These are phyloP conservation scores for Pachypeltis micranthus DNA, from an alignment of 1,140 invertebrate genomes.

Conservation along the genomic window DNA sequence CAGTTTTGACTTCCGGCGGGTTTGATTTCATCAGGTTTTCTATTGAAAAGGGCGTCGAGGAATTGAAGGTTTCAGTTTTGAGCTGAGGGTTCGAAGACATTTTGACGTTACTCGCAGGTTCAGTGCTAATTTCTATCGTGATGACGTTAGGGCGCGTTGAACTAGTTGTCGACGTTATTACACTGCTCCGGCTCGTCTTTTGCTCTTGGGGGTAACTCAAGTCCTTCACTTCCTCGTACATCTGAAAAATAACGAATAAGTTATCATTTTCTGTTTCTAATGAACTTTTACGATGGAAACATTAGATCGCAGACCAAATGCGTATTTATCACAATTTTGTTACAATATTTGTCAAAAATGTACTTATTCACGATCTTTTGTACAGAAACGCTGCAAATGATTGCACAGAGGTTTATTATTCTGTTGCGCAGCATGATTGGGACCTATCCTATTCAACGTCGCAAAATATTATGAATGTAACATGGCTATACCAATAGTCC, in stretches of 20 bases:
- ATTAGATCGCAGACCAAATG: too few relatives aligned
- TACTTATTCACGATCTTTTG: too few relatives aligned
- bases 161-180: background rate
- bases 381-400: too few relatives aligned
- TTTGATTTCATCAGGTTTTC: constrained; percentile 21
- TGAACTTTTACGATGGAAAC: too few relatives aligned
- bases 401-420: too few relatives aligned
- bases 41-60: constrained; percentile 17
- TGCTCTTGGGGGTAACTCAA: background rate
- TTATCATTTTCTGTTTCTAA: too few relatives aligned
- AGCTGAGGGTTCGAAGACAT: background rate
- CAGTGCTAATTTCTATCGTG: constrained; percentile 21
- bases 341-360: too few relatives aligned
- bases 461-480: too few relatives aligned
- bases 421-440: too few relatives aligned
- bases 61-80: background rate
- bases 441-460: too few relatives aligned
- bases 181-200: background rate
- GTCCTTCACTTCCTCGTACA: constrained; percentile 9
- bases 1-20: background rate
- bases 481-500: too few relatives aligned
- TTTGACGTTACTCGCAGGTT: constrained; percentile 11
- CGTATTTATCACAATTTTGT: too few relatives aligned
- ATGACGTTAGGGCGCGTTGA: constrained; percentile 13
- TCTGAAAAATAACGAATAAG: constrained; percentile 9